These are phyloP conservation scores for Galbula dea DNA, from an alignment of 2,113 vertebrate genomes.

Conservation along the genomic window DNA sequence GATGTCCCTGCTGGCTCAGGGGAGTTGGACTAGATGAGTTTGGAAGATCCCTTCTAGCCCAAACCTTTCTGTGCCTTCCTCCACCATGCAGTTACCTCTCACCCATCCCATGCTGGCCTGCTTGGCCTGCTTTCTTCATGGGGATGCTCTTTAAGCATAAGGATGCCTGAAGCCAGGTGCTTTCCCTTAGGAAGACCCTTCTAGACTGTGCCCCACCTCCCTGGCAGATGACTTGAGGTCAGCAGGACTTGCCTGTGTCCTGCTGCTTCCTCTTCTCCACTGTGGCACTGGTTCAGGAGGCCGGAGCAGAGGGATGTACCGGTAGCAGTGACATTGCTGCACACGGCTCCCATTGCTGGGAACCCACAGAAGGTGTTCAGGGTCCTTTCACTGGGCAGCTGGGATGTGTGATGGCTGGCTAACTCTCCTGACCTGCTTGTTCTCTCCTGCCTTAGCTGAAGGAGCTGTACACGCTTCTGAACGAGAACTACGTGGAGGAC, in stretches of 20 bases:
- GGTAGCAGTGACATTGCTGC: background rate
- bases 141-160: background rate
- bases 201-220: background rate
- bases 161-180: background rate
- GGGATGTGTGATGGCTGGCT: background rate
- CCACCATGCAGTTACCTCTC: background rate
- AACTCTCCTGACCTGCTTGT: background rate
- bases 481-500: slow-evolving; percentile 98
- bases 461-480: slow-evolving; percentile 95
- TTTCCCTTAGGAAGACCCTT: background rate
- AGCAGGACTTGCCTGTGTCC: background rate
- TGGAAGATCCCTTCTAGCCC: background rate
- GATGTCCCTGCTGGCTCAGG: background rate
- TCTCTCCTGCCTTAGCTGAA: slow-evolving; percentile 81
- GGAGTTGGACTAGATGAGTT: background rate
- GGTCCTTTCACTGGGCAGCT: background rate
- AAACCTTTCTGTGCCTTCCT: background rate
- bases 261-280: background rate
- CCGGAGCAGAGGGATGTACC: fast-evolving
- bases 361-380: background rate
- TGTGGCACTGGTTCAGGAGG: no score
- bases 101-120: background rate
- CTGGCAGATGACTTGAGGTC: background rate
- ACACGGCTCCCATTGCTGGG: fast-evolving
- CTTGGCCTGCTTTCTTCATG: background rate